These are phyloP conservation scores for Acanthochromis polyacanthus DNA, from an alignment of 2,113 vertebrate genomes.

Conservation along the genomic window DNA sequence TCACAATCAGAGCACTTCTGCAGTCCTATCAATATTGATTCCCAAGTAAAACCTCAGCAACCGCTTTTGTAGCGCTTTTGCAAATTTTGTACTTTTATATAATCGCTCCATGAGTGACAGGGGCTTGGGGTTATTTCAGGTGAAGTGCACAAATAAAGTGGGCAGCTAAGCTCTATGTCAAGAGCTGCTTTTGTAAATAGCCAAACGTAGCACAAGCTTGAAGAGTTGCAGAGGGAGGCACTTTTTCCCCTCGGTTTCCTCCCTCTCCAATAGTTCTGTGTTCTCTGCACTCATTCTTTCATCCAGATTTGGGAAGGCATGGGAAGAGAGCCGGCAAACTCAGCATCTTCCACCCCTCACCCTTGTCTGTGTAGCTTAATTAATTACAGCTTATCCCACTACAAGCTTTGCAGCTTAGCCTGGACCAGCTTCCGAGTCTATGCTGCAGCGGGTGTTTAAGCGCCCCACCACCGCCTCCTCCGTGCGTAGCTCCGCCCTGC, in stretches of 20 bases:
- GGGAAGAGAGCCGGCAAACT: conserved; percentile 65
- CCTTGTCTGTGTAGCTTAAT: conserved; percentile 78
- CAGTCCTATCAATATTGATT: not conserved
- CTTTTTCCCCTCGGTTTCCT: conserved; percentile 27
- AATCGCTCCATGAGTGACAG: conserved; percentile 19
- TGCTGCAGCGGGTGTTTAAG: conserved; percentile 69
- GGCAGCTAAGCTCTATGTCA: conserved; percentile 45
- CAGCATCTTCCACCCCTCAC: conserved; percentile 80
- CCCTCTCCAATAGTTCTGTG: conserved; percentile 36
- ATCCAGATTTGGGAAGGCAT: conserved; percentile 55
- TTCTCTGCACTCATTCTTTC: conserved; percentile 75
- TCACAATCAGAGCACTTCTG: not conserved
- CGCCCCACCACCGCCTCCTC: not conserved
- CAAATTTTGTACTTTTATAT: conserved; percentile 32
- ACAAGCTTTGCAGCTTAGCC: conserved; percentile 82
- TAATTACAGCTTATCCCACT: conserved; percentile 82
- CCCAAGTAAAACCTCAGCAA: not conserved
- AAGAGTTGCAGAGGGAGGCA: conserved; percentile 73
- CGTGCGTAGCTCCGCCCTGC: conserved; percentile 43
- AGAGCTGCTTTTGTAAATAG: conserved; percentile 65
- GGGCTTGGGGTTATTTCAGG: conserved; percentile 56
- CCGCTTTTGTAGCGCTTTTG: not conserved
- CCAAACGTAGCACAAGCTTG: conserved; percentile 63
- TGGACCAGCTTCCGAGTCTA: conserved; percentile 57
- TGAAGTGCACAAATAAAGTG: conserved; percentile 55